Evolutionary conservation across 1,140 invertebrate genomes (phyloP), one percentile per base, ranked within the genome.

Genomic region (Bombyx mandarina): DNA sequence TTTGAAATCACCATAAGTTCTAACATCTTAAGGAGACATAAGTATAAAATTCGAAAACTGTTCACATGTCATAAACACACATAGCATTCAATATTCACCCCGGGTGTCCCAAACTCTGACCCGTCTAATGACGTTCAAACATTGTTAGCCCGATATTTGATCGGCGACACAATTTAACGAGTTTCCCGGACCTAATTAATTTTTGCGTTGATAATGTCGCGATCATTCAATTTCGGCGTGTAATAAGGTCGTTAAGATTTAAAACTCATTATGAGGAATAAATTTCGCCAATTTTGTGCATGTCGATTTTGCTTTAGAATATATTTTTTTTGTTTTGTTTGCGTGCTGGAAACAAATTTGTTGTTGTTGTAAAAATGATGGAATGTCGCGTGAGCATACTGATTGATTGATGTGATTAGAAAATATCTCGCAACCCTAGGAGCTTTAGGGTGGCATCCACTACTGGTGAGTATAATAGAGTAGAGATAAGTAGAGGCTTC

Each of bases 161-260:
- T 51, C 50, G 50, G 22, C 10, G 42, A 35, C 50, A 51, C 26
- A 51, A 51, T 51, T 51, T 51, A 51, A 35, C 22, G 50, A 51
- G 50, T 3, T 10, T 10, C 8, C 42, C 42, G 26, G 42, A 51
- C 26, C 4, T 7, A 35, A 51, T 51, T 51, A 51, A 47, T 51
- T 51, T 51, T 51, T 51, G 2, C 8, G 26, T 35, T 22, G 50
- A 10, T 35, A 35, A 51, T 26, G 8, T 51, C 42, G 50, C 42
- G 8, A 7, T 35, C 26, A 10, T 51, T 51, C 42, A 10, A 7
- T 7, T 22, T 7, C 10, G 8, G 22, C 50, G n/a, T 4, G 50
- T 26, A 51, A 51, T 51, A 35, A n/a, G 42, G 50, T 35, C 50
- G 50, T 51, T 51, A 51, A 3, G 22, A 51, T 35, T 51, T 51